A percentile compares a stretch with the other conserved stretches of the same genome.
These are phyloP conservation scores for Bolinopsis microptera DNA, from an alignment of 37 sponge, comb jelly and placozoan genomes.

Conservation along the genomic window DNA sequence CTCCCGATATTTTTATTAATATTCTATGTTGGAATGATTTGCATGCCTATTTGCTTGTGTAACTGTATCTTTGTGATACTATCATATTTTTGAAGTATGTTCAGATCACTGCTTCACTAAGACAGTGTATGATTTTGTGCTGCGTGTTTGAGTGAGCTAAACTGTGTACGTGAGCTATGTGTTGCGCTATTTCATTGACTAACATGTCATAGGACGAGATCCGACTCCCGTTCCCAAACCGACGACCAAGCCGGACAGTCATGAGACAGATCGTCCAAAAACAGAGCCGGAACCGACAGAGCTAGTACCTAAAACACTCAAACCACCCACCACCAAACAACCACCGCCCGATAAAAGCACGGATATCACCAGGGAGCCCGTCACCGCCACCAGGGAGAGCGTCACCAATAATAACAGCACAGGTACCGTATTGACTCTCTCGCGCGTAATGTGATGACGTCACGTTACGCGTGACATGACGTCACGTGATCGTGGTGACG, in stretches of 20 bases:
- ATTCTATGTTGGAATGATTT: not conserved
- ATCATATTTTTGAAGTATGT: not conserved
- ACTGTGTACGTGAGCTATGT: not conserved
- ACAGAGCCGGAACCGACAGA: not conserved
- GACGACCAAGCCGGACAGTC: not conserved
- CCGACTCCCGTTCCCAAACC: not conserved
- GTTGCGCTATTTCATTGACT: not conserved
- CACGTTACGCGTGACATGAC: not conserved
- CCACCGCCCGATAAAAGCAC: not conserved
- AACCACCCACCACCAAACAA: not conserved
- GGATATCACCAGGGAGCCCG: not conserved
- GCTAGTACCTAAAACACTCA: not conserved
- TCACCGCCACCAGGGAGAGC: not conserved
- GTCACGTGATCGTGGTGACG: no score
- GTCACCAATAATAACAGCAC: not conserved
- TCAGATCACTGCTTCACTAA: not conserved
- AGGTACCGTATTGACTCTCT: not conserved
- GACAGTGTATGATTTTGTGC: not conserved
- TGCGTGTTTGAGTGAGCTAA: not conserved
- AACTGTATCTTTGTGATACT: not conserved
- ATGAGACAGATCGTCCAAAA: not conserved
- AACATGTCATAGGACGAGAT: not conserved
- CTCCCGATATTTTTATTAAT: not conserved
- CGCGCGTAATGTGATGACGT: not conserved
- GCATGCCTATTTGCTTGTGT: not conserved